Percentiles rank a stretch among this genome's conserved stretches.
Conservation (phyloP, 2,113 vertebrate species). For the Procavia capensis region DNA sequence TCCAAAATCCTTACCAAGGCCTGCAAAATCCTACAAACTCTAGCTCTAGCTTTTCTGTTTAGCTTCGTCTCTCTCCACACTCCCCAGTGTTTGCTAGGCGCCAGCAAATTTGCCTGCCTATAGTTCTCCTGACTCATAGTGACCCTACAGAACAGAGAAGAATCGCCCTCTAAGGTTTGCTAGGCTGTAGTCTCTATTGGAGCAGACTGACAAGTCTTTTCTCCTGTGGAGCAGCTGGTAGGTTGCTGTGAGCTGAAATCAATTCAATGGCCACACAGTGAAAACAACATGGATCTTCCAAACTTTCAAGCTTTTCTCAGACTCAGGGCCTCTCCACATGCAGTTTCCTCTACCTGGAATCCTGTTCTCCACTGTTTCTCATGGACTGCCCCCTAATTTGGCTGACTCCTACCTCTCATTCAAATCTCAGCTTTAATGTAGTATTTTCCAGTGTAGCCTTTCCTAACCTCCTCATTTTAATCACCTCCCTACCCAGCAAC, state of each 20-base stretch:
- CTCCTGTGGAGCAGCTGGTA: too few relatives aligned
- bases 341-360: neutral
- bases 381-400: neutral
- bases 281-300: too few relatives aligned
- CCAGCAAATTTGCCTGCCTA: neutral
- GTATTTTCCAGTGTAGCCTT: neutral
- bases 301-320: too few relatives aligned
- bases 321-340: too few relatives aligned
- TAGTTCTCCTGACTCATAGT: neutral
- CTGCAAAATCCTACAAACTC: neutral
- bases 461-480: neutral
- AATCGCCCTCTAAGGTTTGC: too few relatives aligned
- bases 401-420: neutral
- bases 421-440: neutral
- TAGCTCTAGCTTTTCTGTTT: neutral
- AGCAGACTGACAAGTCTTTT: too few relatives aligned
- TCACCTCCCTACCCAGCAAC: neutral
- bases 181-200: too few relatives aligned
- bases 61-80: neutral
- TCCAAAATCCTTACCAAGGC: neutral
- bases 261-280: too few relatives aligned
- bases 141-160: too few relatives aligned
- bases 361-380: neutral
- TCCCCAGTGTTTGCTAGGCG: neutral
- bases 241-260: too few relatives aligned